Percentiles rank a stretch among this genome's conserved stretches.
These are phyloP conservation scores for Esox niger DNA, from an alignment of 2,113 vertebrate species.

Conservation along the genomic window DNA sequence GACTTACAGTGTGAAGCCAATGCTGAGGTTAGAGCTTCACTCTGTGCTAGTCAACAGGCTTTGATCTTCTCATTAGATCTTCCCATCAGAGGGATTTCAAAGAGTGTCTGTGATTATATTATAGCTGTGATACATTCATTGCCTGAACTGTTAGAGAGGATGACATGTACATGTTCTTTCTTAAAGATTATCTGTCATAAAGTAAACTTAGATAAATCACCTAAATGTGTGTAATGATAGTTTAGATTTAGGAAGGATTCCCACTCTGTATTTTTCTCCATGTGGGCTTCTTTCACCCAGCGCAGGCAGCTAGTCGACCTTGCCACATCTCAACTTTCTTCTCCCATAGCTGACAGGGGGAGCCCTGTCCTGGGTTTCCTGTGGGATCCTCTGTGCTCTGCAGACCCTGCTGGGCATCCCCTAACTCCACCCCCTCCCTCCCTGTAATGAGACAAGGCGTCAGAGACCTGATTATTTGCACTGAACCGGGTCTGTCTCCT, in stretches of 20 bases:
- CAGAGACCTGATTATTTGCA: conserved; percentile 74
- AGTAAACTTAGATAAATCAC: too few relatives aligned
- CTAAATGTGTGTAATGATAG: too few relatives aligned
- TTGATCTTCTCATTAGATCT: conserved; percentile 66
- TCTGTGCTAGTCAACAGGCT: conserved; percentile 27
- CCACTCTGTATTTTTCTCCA: too few relatives aligned
- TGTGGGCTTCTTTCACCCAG: conserved; percentile 6
- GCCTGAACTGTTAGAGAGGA: too few relatives aligned
- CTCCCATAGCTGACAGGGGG: conserved; percentile 14
- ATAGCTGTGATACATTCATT: too few relatives aligned
- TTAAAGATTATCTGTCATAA: too few relatives aligned
- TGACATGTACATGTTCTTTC: too few relatives aligned
- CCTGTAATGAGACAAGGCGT: conserved; percentile 78
- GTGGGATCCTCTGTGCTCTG: conserved; percentile 70
- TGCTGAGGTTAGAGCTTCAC: conserved; percentile 49
- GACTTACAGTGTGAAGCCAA: conserved; percentile 55
- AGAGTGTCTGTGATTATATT: too few relatives aligned
- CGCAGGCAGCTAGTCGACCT: conserved; percentile 19
- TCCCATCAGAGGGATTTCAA: conserved; percentile 27
- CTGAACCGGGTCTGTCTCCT: conserved; percentile 76
- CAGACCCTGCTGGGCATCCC: conserved; percentile 30
- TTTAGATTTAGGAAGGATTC: too few relatives aligned
- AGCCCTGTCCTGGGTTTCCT: conserved; percentile 63
- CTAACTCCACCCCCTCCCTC: conserved; percentile 26
- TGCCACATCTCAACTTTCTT: conserved; percentile 52